Base-by-base conservation (phyloP, 2,888 invertebrate genomes). In the Drosophila histrio region DNA sequence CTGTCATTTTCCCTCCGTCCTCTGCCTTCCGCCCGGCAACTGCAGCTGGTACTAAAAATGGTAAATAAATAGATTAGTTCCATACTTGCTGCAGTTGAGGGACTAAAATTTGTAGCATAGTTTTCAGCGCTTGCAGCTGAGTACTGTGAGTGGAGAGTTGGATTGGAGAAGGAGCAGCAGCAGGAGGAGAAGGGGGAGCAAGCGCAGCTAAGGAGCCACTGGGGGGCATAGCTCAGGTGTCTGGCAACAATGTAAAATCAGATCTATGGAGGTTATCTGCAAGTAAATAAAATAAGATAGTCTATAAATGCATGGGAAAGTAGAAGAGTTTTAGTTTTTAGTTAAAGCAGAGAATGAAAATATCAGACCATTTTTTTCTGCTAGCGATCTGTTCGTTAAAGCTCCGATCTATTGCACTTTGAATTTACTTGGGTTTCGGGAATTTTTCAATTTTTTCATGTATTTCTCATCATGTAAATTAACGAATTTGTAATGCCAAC, bases 11-110 rank as follows among this genome's bases (percentile, higher is more conserved):
- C 7, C 3, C 19, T 7, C 2, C 11, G 13, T 24, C 13, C n/a
- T 39, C 15, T 13, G 17, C 5, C 57, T n/a, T 7, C 6, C 28
- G 46, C 13, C 28, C 19, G 9, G 38, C 44, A 32, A 17, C 26
- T 52, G 41, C 53, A 47, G 46, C 34, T 50, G 52, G 47, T 41
- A 61, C 49, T 70, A 22, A 66, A 72, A 62, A 66, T 72, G 44
- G 58, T 66, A 72, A 65, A 65, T 65, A 72, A 72, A 66, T 72
- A 62, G 61, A 66, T 70, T 70, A 63, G 44, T 56, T 24, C 28
- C 58, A 57, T 21, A 47, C 32, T 49, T 53, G 57, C 34, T 15
- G 50, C 56, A 49, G 62, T 61, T 69, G 24, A 38, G 47, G 36
- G 52, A 52, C 15, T 32, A 11, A 64, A 64, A 59, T 19, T 19